Conservation (phyloP, 2,113 vertebrate genomes). For the Smithornis capensis region DNA sequence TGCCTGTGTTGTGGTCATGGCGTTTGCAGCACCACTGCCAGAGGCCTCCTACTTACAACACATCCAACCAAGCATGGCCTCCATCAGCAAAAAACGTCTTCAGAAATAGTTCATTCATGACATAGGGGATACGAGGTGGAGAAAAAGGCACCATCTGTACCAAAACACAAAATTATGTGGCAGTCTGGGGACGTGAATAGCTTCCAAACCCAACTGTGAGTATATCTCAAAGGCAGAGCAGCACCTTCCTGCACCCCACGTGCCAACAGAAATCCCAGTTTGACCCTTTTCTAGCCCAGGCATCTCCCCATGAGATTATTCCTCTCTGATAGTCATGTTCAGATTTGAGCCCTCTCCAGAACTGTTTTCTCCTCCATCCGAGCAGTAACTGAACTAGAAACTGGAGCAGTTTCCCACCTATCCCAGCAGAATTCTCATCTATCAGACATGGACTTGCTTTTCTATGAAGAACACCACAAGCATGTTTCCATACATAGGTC, state of each 20-base stretch:
- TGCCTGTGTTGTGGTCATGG: background rate
- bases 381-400: background rate
- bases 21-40: background rate
- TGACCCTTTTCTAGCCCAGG: background rate
- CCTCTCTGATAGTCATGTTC: background rate
- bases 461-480: background rate
- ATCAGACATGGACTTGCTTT: background rate
- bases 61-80: background rate
- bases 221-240: background rate
- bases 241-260: background rate
- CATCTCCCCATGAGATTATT: background rate
- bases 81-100: slow-evolving; percentile 78
- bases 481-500: background rate
- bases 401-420: background rate
- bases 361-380: background rate
- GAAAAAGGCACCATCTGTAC: slow-evolving; percentile 83
- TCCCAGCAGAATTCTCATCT: background rate
- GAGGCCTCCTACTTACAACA: slow-evolving; percentile 39
- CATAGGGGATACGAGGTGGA: slow-evolving; percentile 57
- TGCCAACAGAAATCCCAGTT: background rate
- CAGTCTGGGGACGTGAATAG: background rate
- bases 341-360: background rate
- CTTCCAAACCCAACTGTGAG: background rate
- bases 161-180: background rate
- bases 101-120: slow-evolving; percentile 48